Percentiles rank a stretch among this genome's conserved stretches.
These are phyloP conservation scores for Nycticorax nycticorax DNA, from an alignment of 2,113 vertebrate species.

Conservation along the genomic window DNA sequence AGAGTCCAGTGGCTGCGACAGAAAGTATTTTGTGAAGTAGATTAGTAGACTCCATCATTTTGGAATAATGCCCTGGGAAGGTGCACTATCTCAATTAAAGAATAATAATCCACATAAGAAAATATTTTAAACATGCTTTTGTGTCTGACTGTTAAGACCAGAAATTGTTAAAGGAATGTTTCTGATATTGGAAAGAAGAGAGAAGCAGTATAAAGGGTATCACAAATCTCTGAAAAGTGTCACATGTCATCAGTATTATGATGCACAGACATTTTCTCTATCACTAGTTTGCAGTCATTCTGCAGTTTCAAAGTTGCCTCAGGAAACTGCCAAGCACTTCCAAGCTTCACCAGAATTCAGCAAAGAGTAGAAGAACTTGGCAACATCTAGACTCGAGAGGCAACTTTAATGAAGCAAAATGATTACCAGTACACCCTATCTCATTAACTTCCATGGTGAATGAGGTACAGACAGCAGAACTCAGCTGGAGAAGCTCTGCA, in stretches of 20 bases:
- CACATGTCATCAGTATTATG: not conserved
- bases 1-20: not conserved
- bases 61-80: not conserved
- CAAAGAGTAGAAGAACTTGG: not conserved
- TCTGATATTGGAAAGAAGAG: not conserved
- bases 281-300: not conserved
- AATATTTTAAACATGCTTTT: not conserved
- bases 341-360: not conserved
- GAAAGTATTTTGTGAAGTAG: not conserved
- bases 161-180: not conserved
- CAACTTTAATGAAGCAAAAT: not conserved
- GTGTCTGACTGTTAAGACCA: not conserved
- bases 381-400: not conserved
- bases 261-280: not conserved
- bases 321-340: not conserved
- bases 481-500: not conserved
- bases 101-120: not conserved
- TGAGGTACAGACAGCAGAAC: not conserved
- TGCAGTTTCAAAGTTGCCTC: not conserved
- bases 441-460: not conserved
- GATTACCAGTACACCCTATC: not conserved
- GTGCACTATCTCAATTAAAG: not conserved
- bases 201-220: not conserved
- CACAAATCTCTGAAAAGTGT: not conserved
- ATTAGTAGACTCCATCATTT: not conserved